Conservation (phyloP, 2,113 vertebrate species). For the Heliornis fulica region DNA sequence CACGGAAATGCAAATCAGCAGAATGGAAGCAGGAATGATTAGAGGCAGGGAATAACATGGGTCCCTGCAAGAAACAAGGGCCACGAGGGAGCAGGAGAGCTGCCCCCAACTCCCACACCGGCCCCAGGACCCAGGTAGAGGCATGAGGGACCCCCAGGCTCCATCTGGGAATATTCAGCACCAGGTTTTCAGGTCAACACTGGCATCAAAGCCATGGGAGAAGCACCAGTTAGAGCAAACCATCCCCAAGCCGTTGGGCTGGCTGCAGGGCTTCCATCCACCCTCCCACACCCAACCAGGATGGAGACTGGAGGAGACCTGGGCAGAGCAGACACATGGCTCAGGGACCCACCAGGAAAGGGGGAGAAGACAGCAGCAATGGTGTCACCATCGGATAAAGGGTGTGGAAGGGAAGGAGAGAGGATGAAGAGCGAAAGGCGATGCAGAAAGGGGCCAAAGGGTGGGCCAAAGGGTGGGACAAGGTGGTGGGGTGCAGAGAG, state of each 20-base stretch:
- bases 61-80: neutral
- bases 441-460: neutral
- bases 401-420: neutral
- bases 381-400: neutral
- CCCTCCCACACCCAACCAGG: neutral
- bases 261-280: neutral
- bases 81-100: neutral
- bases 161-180: neutral
- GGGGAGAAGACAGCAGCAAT: neutral
- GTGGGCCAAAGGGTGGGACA: fast-evolving
- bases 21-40: constrained; percentile 43
- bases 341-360: neutral
- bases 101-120: fast-evolving
- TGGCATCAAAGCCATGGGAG: neutral
- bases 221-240: neutral
- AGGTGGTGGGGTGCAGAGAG: neutral
- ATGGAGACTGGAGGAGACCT: neutral
- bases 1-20: constrained; percentile 63
- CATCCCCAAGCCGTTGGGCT: neutral
- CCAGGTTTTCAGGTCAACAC: neutral
- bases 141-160: fast-evolving
- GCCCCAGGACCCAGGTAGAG: neutral
- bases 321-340: fast-evolving
- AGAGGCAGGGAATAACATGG: constrained; percentile 6
- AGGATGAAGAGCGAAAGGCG: neutral